Conservation (phyloP, 2,888 invertebrate genomes). For the Lasioglossum figueresi region DNA sequence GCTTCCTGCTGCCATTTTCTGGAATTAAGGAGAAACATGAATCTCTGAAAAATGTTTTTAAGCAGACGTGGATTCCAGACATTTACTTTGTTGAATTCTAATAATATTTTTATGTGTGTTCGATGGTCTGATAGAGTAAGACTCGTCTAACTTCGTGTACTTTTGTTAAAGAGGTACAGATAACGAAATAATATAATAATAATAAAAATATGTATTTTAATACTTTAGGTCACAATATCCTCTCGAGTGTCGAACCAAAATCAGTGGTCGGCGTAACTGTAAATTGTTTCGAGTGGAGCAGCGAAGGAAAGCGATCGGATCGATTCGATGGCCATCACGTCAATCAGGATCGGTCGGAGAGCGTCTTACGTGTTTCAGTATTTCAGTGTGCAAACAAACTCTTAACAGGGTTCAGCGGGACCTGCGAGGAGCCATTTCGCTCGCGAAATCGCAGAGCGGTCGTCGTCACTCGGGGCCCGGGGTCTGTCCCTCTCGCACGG, state of each 20-base stretch:
- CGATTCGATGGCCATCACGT: background rate
- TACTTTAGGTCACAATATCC: too few relatives aligned
- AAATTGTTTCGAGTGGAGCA: background rate
- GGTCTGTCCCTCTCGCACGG: constrained; percentile 60
- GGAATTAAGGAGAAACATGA: background rate
- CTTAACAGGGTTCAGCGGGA: constrained; percentile 28
- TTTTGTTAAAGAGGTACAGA: too few relatives aligned
- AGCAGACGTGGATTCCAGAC: background rate
- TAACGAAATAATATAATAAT: too few relatives aligned
- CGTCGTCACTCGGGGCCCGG: constrained; percentile 42
- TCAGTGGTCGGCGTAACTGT: background rate
- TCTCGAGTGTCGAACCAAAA: background rate
- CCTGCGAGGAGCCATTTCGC: constrained; percentile 47
- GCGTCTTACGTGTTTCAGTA: background rate
- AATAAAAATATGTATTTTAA: too few relatives aligned
- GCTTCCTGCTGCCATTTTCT: background rate
- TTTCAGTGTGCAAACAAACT: constrained; percentile 42
- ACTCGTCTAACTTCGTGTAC: too few relatives aligned
- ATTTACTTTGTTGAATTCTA: background rate
- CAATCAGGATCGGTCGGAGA: background rate
- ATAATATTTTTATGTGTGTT: too few relatives aligned
- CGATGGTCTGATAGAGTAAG: too few relatives aligned
- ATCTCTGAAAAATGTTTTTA: background rate
- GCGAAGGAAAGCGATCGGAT: background rate
- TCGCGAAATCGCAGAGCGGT: constrained; percentile 51